Conservation (phyloP, 2,888 invertebrate species). For the Frankliniella intonsa region DNA sequence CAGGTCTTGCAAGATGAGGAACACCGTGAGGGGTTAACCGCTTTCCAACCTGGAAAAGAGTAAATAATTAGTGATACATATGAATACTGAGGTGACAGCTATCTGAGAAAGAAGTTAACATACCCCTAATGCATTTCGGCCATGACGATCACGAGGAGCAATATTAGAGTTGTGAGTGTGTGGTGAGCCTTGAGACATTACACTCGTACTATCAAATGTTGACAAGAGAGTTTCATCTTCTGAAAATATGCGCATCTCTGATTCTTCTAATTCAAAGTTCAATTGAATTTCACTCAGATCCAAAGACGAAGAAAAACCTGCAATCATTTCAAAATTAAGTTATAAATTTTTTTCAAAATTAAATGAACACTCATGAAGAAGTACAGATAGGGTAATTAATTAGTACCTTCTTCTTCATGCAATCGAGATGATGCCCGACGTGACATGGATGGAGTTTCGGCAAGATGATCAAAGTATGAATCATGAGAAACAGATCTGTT, state of each 20-base stretch:
- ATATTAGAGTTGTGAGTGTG: background rate
- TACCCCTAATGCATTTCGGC: background rate
- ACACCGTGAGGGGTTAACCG: constrained; percentile 38
- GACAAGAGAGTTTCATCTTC: constrained; percentile 69
- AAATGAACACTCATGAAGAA: background rate
- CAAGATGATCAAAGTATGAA: constrained; percentile 81
- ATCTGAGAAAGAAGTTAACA: constrained; percentile 34
- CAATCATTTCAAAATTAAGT: constrained; percentile 33
- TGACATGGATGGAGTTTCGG: constrained; percentile 49
- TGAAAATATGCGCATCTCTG: constrained; percentile 83
- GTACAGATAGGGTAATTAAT: background rate
- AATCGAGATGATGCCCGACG: background rate
- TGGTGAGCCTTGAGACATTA: constrained; percentile 35
- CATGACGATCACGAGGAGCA: background rate
- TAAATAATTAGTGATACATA: background rate
- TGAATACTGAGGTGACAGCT: constrained; percentile 29
- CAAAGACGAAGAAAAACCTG: constrained; percentile 50
- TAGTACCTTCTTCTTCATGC: constrained; percentile 34
- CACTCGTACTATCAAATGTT: constrained; percentile 37
- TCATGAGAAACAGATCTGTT: constrained; percentile 79
- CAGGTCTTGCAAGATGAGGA: constrained; percentile 52
- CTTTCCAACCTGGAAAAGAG: constrained; percentile 44
- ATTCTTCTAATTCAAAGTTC: constrained; percentile 77
- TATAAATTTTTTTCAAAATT: background rate
- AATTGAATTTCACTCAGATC: constrained; percentile 81